Evolutionary conservation across 2,888 invertebrate species (phyloP).

Genomic region (Drosophila rubida): DNA sequence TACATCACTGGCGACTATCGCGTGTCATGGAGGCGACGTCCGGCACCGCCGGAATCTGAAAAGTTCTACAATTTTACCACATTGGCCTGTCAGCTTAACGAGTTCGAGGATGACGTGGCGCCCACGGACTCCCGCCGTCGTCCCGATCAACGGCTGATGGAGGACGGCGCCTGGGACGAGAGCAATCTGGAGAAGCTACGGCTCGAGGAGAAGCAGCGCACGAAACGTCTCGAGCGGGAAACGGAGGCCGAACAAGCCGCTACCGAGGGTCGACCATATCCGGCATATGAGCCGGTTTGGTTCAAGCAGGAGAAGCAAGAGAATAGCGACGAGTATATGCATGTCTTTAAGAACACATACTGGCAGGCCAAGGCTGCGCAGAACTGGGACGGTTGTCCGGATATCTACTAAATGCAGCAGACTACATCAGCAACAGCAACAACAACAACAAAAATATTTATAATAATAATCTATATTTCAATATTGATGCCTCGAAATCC

Average conservation of each 20-base stretch:
- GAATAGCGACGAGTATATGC: conserved; percentile 88
- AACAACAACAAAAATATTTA: neutral
- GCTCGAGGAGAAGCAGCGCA: conserved; percentile 98
- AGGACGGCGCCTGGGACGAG: conserved; percentile 95
- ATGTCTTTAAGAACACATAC: conserved; percentile 94
- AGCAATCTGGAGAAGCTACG: conserved; percentile 94
- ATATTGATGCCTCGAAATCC: conserved; percentile 46
- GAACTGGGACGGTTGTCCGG: conserved; percentile 96
- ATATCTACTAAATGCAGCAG: conserved; percentile 87
- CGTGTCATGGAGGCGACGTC: conserved; percentile 93
- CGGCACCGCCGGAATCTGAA: conserved; percentile 89
- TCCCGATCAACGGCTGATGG: conserved; percentile 99
- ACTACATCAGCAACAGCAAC: conserved; percentile 1
- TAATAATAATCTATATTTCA: neutral
- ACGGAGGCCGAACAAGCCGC: conserved; percentile 90
- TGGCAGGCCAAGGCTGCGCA: conserved; percentile 95
- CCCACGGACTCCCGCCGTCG: conserved; percentile 97
- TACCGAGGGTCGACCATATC: conserved; percentile 88
- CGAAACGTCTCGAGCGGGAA: conserved; percentile 91
- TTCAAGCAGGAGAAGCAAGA: conserved; percentile 93
- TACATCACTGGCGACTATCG: conserved; percentile 96
- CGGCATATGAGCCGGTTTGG: conserved; percentile 93
- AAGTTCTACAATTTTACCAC: conserved; percentile 97
- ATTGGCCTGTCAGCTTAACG: conserved; percentile 98
- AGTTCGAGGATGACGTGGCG: conserved; percentile 95